phyloP scores from a whole-genome alignment of 1,140 invertebrate genomes.

The Calephelis virginiensis region DNA sequence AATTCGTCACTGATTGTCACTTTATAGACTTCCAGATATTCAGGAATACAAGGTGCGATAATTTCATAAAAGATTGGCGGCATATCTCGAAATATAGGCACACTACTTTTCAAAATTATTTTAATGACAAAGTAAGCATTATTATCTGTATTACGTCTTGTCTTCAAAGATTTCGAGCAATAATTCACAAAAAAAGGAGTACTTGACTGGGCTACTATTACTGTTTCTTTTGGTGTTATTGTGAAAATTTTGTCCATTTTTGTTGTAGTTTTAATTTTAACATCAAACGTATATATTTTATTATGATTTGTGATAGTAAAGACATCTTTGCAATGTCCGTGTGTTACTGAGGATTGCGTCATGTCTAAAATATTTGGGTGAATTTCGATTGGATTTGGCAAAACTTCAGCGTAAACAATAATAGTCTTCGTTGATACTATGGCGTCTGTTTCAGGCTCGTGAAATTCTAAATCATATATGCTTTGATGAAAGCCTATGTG shows the following conservation, averaged over 20 bases:
- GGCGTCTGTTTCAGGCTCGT: constrained; percentile 36
- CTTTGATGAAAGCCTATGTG: constrained; percentile 52
- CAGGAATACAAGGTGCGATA: constrained; percentile 48
- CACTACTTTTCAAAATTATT: constrained; percentile 46
- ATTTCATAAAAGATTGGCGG: constrained; percentile 65
- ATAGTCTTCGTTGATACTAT: constrained; percentile 43
- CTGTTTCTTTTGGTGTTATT: constrained; percentile 46
- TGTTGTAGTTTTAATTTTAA: constrained; percentile 49
- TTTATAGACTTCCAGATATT: constrained; percentile 45
- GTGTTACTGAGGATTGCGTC: constrained; percentile 38
- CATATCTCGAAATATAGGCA: constrained; percentile 44
- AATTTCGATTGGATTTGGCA: constrained; percentile 52
- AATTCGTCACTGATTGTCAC: constrained; percentile 24
- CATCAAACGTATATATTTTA: constrained; percentile 40
- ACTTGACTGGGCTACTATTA: constrained; percentile 35
- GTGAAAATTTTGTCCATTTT: constrained; percentile 54
- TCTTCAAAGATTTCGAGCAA: constrained; percentile 16
- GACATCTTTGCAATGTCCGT: constrained; percentile 48
- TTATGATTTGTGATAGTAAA: constrained; percentile 52
- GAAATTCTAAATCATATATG: constrained; percentile 54
- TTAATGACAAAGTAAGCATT: constrained; percentile 61
- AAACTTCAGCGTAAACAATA: constrained; percentile 52
- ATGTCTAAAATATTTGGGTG: constrained; percentile 54
- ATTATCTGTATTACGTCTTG: constrained; percentile 28
- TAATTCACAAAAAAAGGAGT: constrained; percentile 38